Conservation (phyloP, 2,797 vertebrate species). For the Numenius phaeopus region DNA sequence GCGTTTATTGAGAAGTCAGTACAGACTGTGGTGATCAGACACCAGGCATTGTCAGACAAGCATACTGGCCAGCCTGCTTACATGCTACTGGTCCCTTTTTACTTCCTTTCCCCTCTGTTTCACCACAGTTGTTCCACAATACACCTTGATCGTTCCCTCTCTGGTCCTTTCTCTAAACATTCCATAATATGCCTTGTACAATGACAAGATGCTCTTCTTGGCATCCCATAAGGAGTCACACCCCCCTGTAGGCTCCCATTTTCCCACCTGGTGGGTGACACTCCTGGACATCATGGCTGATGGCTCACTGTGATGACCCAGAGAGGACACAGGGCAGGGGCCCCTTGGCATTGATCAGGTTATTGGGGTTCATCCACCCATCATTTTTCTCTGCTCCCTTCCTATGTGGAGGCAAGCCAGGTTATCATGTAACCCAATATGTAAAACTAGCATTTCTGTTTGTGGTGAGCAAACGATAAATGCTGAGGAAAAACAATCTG, state of each 20-base stretch:
- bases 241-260: not conserved
- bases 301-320: not conserved
- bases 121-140: not conserved
- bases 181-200: not conserved
- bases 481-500: not conserved
- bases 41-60: not conserved
- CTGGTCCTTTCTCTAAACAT: not conserved
- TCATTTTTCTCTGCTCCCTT: not conserved
- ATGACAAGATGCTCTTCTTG: not conserved
- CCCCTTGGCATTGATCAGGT: not conserved
- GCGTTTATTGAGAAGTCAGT: not conserved
- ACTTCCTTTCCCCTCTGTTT: not conserved
- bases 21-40: not conserved
- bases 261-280: not conserved
- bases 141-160: not conserved
- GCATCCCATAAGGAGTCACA: not conserved
- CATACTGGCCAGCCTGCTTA: not conserved
- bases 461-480: not conserved
- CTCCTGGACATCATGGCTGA: not conserved
- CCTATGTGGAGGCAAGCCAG: not conserved
- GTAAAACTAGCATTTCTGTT: not conserved
- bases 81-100: not conserved
- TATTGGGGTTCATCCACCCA: fast-evolving
- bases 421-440: fast-evolving
- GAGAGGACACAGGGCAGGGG: not conserved